phyloP scores from a whole-genome alignment of 1,140 invertebrate species.

The Globodera ellingtonae region DNA sequence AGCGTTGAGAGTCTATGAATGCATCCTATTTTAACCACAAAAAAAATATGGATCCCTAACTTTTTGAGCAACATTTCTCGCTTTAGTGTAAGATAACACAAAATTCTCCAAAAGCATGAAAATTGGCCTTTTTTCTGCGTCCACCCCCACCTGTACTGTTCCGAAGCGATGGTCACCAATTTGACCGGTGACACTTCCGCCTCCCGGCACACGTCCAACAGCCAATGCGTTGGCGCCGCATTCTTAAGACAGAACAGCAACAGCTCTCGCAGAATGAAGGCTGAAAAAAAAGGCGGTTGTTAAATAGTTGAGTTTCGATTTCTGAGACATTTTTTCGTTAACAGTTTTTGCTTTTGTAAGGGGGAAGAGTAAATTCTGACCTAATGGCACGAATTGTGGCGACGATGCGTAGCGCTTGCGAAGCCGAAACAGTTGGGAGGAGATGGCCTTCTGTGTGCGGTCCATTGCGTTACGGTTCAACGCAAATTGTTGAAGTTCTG shows the following conservation, averaged over 20 bases:
- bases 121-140: neutral
- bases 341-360: no score
- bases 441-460: constrained; percentile 7
- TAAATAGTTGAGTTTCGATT: constrained; percentile 5
- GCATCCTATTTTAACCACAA: neutral
- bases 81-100: neutral
- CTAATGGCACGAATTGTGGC: constrained; percentile 42
- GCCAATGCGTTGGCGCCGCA: constrained; percentile 27
- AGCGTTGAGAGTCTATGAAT: neutral
- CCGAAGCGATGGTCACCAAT: constrained; percentile 32
- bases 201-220: constrained; percentile 31
- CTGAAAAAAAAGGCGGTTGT: constrained; percentile 12
- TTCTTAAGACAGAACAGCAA: constrained; percentile 35
- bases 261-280: constrained; percentile 43
- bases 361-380: neutral
- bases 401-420: constrained; percentile 29
- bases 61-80: neutral
- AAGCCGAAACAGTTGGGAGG: constrained; percentile 29
- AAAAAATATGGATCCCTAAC: no score
- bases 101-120: constrained; percentile 2
- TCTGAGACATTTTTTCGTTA: neutral
- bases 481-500: constrained; percentile 29
- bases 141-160: constrained; percentile 33
- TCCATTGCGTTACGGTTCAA: neutral
- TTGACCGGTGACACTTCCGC: constrained; percentile 29